Conservation (phyloP, 2,888 invertebrate species). For the Mimachlamys varia region DNA sequence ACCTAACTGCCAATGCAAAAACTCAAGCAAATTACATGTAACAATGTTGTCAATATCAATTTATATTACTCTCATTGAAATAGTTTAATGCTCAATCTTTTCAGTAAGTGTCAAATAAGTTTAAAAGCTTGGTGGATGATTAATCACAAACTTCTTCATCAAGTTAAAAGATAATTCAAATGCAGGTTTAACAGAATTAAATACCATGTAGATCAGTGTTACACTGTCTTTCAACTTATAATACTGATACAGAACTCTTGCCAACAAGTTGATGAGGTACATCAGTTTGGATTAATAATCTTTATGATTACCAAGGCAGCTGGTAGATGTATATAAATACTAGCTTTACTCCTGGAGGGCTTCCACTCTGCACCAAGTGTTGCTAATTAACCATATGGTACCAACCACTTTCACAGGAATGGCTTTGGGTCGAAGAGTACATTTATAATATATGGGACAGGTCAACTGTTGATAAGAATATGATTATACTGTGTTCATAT, state of each 20-base stretch:
- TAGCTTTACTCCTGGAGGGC: background rate
- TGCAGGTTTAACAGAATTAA: no score
- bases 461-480: background rate
- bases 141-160: no score
- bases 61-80: no score
- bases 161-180: no score
- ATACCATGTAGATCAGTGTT: no score
- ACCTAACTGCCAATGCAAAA: no score
- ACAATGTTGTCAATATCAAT: no score
- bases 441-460: background rate
- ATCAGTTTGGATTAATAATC: background rate
- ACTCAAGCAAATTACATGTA: no score
- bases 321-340: background rate
- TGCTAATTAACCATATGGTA: conserved; percentile 28
- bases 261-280: background rate
- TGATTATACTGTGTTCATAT: background rate
- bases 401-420: conserved; percentile 12
- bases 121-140: no score
- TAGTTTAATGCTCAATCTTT: no score
- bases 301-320: background rate
- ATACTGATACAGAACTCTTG: background rate
- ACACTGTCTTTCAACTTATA: no score
- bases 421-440: background rate
- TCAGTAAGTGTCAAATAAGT: no score
- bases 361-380: background rate